Conservation (phyloP, 2,888 invertebrate genomes). For the Dendrolimus pini region DNA sequence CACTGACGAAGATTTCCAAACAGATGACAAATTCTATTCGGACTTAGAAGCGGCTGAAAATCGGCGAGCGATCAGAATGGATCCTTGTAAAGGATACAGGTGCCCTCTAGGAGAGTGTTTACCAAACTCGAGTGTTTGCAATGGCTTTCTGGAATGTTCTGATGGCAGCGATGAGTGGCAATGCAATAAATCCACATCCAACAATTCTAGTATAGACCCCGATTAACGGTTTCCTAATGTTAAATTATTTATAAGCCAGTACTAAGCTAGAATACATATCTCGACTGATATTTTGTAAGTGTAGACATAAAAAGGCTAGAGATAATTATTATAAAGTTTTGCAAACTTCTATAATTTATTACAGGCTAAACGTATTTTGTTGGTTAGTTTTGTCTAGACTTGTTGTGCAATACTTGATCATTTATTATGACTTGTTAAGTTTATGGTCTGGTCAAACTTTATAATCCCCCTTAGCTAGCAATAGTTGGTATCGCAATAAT, state of each 20-base stretch:
- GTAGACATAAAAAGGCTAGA: slow-evolving; percentile 18
- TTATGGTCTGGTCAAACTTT: too few species aligned
- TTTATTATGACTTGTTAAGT: too few species aligned
- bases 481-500: too few species aligned
- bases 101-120: slow-evolving; percentile 87
- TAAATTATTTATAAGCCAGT: slow-evolving; percentile 51
- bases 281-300: slow-evolving; percentile 73
- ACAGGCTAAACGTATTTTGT: too few species aligned
- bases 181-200: slow-evolving; percentile 52
- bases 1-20: slow-evolving; percentile 29
- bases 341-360: too few species aligned
- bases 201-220: slow-evolving; percentile 44
- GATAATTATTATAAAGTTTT: neutral
- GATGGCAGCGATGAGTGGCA: slow-evolving; percentile 85
- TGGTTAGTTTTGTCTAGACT: too few species aligned
- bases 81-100: slow-evolving; percentile 80
- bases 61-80: slow-evolving; percentile 38
- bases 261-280: slow-evolving; percentile 47
- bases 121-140: slow-evolving; percentile 82
- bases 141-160: slow-evolving; percentile 86
- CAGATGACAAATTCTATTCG: slow-evolving; percentile 48
- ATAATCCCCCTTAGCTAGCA: too few species aligned
- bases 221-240: slow-evolving; percentile 32
- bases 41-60: slow-evolving; percentile 65
- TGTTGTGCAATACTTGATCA: too few species aligned